phyloP scores from a whole-genome alignment of 2,113 vertebrate genomes.

The Promerops cafer region DNA sequence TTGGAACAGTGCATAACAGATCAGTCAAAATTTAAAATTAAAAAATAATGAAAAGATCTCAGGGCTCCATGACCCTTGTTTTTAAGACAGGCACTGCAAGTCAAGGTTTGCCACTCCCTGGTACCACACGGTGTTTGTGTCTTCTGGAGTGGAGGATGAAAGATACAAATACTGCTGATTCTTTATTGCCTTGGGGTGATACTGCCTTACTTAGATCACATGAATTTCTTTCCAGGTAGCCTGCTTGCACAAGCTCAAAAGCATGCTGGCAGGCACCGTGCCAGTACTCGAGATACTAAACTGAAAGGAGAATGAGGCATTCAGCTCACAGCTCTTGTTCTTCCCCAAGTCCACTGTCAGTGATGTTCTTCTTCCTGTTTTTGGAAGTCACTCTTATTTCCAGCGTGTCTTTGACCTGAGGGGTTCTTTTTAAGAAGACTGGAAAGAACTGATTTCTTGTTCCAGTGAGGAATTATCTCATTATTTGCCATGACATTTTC shows the following conservation, averaged over 20 bases:
- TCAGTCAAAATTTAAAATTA: not conserved
- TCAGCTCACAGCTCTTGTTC: not conserved
- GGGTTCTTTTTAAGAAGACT: not conserved
- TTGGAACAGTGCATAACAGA: not conserved
- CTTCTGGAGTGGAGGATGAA: not conserved
- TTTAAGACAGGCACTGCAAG: not conserved
- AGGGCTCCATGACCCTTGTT: not conserved
- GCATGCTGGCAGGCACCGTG: not conserved
- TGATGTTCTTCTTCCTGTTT: not conserved
- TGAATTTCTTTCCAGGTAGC: not conserved
- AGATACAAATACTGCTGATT: not conserved
- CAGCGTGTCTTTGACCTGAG: not conserved
- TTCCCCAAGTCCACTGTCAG: not conserved
- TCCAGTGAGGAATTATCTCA: not conserved
- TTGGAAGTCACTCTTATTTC: not conserved
- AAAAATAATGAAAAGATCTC: not conserved
- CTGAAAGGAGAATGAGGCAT: not conserved
- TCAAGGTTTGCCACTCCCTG: not conserved
- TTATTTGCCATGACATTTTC: not conserved
- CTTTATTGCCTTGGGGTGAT: not conserved
- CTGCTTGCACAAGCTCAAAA: constrained; percentile 22
- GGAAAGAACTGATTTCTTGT: not conserved
- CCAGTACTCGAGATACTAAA: not conserved
- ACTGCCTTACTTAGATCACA: not conserved
- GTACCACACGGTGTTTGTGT: not conserved